Evolutionary conservation across 2,113 vertebrate species (phyloP).

Genomic region (Rhineura floridana): DNA sequence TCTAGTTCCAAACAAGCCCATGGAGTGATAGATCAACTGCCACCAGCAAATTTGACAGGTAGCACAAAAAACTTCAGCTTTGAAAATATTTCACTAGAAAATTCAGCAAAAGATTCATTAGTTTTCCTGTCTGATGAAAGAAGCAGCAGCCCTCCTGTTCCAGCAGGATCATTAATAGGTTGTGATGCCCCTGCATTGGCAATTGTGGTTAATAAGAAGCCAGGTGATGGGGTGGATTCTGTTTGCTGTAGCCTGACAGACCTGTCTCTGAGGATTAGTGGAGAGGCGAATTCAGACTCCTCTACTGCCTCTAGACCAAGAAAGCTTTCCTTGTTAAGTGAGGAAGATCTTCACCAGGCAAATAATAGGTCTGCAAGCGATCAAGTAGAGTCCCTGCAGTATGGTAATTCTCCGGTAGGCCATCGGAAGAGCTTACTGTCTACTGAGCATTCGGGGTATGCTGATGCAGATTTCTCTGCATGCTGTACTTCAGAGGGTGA

Average conservation of each 20-base stretch:
- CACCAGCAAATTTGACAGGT: not conserved
- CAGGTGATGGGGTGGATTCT: not conserved
- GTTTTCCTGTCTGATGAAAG: not conserved
- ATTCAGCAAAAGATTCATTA: not conserved
- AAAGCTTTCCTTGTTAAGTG: conserved; percentile 50
- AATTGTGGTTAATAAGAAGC: not conserved
- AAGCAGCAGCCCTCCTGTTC: not conserved
- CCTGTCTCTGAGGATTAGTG: conserved; percentile 67
- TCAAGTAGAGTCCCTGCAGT: conserved; percentile 40
- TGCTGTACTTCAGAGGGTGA: not conserved
- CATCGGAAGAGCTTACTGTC: not conserved
- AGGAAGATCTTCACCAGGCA: conserved; percentile 38
- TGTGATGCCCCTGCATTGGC: conserved; percentile 7
- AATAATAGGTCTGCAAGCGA: not conserved
- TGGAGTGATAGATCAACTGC: conserved; percentile 29
- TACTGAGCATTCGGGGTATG: not conserved
- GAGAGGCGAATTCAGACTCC: conserved; percentile 47
- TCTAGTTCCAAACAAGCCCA: not conserved
- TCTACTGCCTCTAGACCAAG: conserved; percentile 64
- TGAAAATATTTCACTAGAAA: not conserved
- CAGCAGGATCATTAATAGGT: not conserved
- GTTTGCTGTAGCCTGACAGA: conserved; percentile 62
- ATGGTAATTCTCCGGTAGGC: conserved; percentile 5
- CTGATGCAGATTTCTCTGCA: conserved; percentile 14
- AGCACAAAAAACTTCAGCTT: conserved; percentile 59